A percentile compares a stretch with the other conserved stretches of the same genome.
Evolutionary conservation across 2,797 vertebrate genomes (phyloP).

Genomic region (Pseudopleuronectes americanus): DNA sequence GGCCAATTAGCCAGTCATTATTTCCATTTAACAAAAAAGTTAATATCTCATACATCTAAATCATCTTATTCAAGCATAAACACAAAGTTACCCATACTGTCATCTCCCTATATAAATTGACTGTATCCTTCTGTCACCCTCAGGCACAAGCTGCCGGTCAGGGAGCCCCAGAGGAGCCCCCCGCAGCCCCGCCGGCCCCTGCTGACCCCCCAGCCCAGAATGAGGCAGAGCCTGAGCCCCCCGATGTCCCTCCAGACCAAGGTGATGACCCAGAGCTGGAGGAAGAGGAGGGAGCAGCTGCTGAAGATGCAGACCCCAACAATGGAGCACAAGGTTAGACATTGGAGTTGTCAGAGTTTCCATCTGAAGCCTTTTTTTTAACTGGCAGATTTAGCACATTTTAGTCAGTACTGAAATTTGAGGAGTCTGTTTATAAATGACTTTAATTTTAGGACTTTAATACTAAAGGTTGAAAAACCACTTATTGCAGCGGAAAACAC

Average conservation of each 20-base stretch:
- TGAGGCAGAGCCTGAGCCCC: constrained; percentile 90
- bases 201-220: constrained; percentile 90
- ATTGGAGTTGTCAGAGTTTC: too few species aligned
- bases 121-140: constrained; percentile 5
- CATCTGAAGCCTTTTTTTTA: not conserved
- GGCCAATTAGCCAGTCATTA: not conserved
- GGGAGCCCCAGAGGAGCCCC: constrained; percentile 86
- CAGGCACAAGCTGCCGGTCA: constrained; percentile 90
- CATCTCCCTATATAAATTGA: not conserved
- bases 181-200: constrained; percentile 85
- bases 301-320: constrained; percentile 94
- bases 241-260: constrained; percentile 85
- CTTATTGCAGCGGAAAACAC: too few species aligned
- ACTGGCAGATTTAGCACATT: not conserved
- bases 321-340: constrained; percentile 89
- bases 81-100: not conserved
- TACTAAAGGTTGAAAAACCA: not conserved
- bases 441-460: too few species aligned
- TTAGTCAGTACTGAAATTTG: not conserved
- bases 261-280: constrained; percentile 91
- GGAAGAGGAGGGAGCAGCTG: constrained; percentile 92
- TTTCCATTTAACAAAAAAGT: not conserved
- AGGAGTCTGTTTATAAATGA: not conserved
- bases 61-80: too few species aligned
- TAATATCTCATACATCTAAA: too few species aligned